phyloP scores from a whole-genome alignment of 23 tunicate species.

The Ciona savignyi region DNA sequence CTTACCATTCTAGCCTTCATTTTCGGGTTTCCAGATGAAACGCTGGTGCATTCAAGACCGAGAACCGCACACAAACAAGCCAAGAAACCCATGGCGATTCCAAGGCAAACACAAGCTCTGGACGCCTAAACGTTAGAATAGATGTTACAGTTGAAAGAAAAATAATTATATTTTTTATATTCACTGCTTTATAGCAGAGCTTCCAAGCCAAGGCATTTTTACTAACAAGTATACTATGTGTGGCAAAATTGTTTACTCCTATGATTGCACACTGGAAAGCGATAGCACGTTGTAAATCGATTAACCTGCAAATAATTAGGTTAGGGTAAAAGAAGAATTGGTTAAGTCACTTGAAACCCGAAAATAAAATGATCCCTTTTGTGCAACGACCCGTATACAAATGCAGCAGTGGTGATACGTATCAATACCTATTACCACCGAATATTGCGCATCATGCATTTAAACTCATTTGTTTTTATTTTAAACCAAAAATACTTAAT shows the following conservation, averaged over 20 bases:
- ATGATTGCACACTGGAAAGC: too few relatives aligned
- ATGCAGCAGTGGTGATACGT: too few relatives aligned
- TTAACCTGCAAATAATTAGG: too few relatives aligned
- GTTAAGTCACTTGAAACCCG: too few relatives aligned
- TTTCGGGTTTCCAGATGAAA: conserved; percentile 55
- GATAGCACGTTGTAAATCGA: too few relatives aligned
- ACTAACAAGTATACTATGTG: not conserved
- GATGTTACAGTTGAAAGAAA: too few relatives aligned
- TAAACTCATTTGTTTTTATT: not conserved
- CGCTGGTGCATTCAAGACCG: conserved; percentile 80
- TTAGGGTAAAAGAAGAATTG: too few relatives aligned
- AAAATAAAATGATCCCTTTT: too few relatives aligned
- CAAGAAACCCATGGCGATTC: conserved; percentile 47
- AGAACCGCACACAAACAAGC: conserved; percentile 21
- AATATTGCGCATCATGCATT: not conserved
- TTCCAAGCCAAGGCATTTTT: not conserved
- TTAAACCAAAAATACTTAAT: too few relatives aligned
- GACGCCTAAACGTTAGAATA: too few relatives aligned
- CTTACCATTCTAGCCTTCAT: conserved; percentile 77
- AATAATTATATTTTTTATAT: not conserved
- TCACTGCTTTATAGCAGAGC: not conserved
- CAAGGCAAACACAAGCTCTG: conserved; percentile 40
- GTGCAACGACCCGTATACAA: too few relatives aligned
- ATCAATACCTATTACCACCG: not conserved
- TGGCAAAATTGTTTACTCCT: too few relatives aligned